phyloP scores from a whole-genome alignment of 2,888 invertebrate species.

The Xestia sexstrigata region DNA sequence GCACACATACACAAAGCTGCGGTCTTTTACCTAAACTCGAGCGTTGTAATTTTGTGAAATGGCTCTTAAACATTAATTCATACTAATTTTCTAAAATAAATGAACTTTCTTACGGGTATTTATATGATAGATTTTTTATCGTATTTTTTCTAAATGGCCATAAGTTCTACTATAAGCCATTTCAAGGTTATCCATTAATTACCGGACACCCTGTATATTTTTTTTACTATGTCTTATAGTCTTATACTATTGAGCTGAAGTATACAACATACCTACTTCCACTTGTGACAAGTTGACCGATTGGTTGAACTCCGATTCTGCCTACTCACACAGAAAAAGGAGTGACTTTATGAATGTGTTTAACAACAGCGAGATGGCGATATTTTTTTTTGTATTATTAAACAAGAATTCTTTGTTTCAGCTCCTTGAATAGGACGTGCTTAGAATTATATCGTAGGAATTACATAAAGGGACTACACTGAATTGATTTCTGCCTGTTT shows the following conservation, averaged over 20 bases:
- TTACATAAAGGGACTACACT: neutral
- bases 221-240: neutral
- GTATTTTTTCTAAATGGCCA: too few species aligned
- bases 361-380: neutral
- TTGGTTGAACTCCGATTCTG: neutral
- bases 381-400: slow-evolving; percentile 1
- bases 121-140: too few species aligned
- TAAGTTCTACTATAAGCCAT: too few species aligned
- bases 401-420: slow-evolving; percentile 47
- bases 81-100: too few species aligned
- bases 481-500: slow-evolving; percentile 9
- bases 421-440: slow-evolving; percentile 33
- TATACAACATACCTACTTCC: neutral
- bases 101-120: too few species aligned
- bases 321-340: neutral
- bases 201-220: neutral
- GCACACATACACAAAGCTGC: too few species aligned
- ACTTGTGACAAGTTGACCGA: neutral
- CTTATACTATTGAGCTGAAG: neutral
- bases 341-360: neutral
- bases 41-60: too few species aligned
- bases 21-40: too few species aligned
- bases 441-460: slow-evolving; percentile 24
- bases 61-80: too few species aligned
- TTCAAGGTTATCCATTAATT: too few species aligned